Percentiles rank a stretch among this genome's conserved stretches.
phyloP scores from a whole-genome alignment of 1,140 invertebrate genomes.

The Zaprionus africanus region DNA sequence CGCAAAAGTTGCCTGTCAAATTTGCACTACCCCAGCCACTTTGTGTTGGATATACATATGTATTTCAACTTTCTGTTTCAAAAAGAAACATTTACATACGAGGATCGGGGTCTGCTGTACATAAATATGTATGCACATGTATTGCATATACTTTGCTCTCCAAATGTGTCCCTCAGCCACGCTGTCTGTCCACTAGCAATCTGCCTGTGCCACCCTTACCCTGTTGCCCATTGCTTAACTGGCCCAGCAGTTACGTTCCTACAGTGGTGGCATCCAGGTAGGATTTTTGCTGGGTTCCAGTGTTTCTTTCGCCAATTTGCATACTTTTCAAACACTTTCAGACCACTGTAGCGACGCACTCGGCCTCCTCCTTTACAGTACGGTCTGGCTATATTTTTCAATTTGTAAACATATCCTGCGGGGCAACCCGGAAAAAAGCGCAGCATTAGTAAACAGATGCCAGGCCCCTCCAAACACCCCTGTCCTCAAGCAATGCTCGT shows the following conservation, averaged over 20 bases:
- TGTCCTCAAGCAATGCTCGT: too few species aligned
- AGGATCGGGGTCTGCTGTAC: background rate
- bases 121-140: background rate
- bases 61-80: slow-evolving; percentile 21
- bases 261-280: background rate
- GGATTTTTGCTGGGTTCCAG: background rate
- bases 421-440: slow-evolving; percentile 56
- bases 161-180: slow-evolving; percentile 2
- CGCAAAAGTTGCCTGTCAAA: slow-evolving; percentile 77
- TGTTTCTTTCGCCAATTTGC: background rate
- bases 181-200: slow-evolving; percentile 43
- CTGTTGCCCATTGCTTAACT: background rate
- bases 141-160: background rate
- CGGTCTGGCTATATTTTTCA: slow-evolving; percentile 75
- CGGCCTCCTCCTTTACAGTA: slow-evolving; percentile 42
- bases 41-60: slow-evolving; percentile 50
- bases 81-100: background rate
- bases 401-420: slow-evolving; percentile 82
- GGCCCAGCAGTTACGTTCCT: background rate
- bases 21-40: slow-evolving; percentile 62
- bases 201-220: slow-evolving; percentile 18
- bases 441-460: slow-evolving; percentile 68
- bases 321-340: background rate
- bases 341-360: slow-evolving; percentile 40
- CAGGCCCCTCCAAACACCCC: slow-evolving; percentile 7